Evolutionary conservation across 2,113 vertebrate species (phyloP), one percentile per base, ranked within the genome.

Genomic region (Scatophagus argus): DNA sequence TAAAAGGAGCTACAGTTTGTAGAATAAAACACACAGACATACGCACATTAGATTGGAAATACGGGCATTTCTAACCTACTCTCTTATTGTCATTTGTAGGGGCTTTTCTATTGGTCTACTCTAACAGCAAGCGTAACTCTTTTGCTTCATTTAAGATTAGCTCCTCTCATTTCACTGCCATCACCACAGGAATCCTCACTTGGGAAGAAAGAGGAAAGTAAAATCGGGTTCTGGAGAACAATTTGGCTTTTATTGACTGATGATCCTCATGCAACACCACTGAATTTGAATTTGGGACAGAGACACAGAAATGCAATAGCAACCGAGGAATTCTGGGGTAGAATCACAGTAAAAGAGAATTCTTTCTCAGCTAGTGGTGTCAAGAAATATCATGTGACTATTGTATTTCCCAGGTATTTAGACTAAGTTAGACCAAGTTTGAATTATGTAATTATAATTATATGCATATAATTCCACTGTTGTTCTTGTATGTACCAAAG

Each of bases 71-170:
- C 31, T 36, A 65, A 71, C 32, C 14, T 10, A 3, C 38, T 72
- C 41, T 47, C 11, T 54, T 49, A 61, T 16, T 27, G 46, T 61
- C 55, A 59, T 46, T 49, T 67, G 41, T 19, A 23, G 23, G 25
- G 46, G 6, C 10, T 27, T 41, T 66, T 77, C 41, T 68, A 5
- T 79, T 56, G 17, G 54, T 63, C 71, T 58, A 47, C 67, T 49
- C 75, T 59, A 86, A 79, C 59, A 61, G 36, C 27, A 47, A 54
- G 47, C 5, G 55, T 65, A 21, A 59, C 13, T 46, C 39, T 84
- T 72, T 82, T 46, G 77, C 65, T 60, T 79, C 74, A 58, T 82
- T 89, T 74, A 59, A 70, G 73, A 74, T 77, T 54, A 65, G 38
- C 64, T 58, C 39, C 55, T 73, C 17, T 56, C 52, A 63, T 47